These are phyloP conservation scores for Cosmia pyralina DNA, from an alignment of 2,888 invertebrate species.

Conservation along the genomic window DNA sequence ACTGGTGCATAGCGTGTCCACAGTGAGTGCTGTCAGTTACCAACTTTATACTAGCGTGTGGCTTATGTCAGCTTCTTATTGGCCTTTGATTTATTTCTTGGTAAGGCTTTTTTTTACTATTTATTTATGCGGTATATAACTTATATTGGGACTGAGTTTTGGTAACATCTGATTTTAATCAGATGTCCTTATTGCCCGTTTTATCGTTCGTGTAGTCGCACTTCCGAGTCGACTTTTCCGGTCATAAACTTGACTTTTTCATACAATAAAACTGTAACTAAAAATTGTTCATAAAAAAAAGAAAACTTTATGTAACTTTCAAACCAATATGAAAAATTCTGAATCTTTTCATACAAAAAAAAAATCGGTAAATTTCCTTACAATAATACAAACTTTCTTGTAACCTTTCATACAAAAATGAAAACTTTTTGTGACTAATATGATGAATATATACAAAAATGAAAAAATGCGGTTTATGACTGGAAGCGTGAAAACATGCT, in stretches of 20 bases:
- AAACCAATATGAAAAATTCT: too few species aligned
- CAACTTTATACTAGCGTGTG: conserved; percentile 69
- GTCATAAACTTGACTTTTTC: not conserved
- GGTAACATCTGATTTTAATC: not conserved
- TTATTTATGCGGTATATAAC: conserved; percentile 32
- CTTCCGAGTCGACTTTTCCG: not conserved
- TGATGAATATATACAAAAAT: not conserved
- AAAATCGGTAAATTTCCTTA: not conserved
- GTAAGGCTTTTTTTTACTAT: conserved; percentile 61
- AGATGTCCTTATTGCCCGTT: not conserved
- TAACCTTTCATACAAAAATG: not conserved
- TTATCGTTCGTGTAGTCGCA: too few species aligned
- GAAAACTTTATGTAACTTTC: not conserved
- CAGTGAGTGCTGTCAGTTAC: conserved; percentile 90
- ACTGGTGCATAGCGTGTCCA: conserved; percentile 91
- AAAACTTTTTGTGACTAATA: not conserved
- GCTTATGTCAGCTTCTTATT: conserved; percentile 68
- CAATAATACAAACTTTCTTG: not conserved
- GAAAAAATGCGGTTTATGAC: not conserved
- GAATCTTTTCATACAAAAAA: too few species aligned
- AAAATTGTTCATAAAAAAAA: not conserved
- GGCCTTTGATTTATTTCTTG: conserved; percentile 41
- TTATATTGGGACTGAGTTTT: conserved; percentile 11
- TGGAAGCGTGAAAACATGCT: not conserved
- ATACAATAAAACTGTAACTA: not conserved